A percentile compares a stretch with the other conserved stretches of the same genome.
phyloP scores from a whole-genome alignment of 2,888 invertebrate genomes.

The Eristalis intricaria region DNA sequence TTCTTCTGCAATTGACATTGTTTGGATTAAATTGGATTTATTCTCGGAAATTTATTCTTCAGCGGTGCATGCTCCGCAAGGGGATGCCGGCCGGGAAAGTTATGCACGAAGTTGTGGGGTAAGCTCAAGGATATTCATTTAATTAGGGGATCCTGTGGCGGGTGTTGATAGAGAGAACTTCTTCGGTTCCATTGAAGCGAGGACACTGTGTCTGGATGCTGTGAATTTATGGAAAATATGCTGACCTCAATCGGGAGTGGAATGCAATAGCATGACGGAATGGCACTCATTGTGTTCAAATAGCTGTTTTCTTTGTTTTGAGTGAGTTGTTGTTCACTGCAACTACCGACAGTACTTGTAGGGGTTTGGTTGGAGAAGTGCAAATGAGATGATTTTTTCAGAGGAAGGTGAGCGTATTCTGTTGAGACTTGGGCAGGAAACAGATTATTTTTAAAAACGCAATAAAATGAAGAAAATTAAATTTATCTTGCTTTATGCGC shows the following conservation, averaged over 20 bases:
- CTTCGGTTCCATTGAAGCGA: background rate
- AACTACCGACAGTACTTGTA: too few relatives aligned
- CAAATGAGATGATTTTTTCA: too few relatives aligned
- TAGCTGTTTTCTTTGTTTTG: too few relatives aligned
- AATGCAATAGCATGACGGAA: background rate
- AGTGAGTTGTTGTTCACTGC: too few relatives aligned
- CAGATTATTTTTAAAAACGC: too few relatives aligned
- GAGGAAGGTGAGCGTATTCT: too few relatives aligned
- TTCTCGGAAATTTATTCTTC: conserved; percentile 8
- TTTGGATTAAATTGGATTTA: background rate
- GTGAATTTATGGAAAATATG: background rate
- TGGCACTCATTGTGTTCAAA: too few relatives aligned
- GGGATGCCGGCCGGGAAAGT: background rate
- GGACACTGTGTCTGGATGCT: background rate
- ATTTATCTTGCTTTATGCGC: too few relatives aligned
- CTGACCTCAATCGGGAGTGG: background rate
- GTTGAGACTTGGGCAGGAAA: too few relatives aligned
- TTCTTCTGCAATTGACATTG: background rate
- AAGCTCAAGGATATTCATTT: background rate
- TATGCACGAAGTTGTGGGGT: background rate
- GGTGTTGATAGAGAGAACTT: background rate
- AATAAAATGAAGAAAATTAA: too few relatives aligned
- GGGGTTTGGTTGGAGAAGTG: too few relatives aligned
- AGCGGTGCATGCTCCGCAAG: background rate
- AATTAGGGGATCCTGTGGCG: background rate